Evolutionary conservation across 1,140 invertebrate species (phyloP).

Genomic region (Adelges cooleyi): DNA sequence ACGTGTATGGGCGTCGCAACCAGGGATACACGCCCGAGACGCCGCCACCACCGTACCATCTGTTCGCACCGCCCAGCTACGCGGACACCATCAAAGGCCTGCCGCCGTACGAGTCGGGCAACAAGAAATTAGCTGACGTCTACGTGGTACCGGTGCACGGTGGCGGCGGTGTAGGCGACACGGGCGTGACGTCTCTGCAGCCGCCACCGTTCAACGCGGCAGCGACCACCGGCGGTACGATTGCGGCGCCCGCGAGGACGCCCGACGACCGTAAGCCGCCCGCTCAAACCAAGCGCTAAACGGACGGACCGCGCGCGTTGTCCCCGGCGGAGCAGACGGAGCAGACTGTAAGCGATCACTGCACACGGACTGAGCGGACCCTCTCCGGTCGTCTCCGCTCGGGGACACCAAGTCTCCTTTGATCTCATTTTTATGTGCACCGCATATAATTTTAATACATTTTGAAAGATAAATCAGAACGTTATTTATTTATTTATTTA

Average conservation of each 20-base stretch:
- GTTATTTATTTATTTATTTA: too few relatives aligned
- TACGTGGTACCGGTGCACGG: slow-evolving; percentile 24
- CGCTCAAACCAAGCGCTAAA: neutral
- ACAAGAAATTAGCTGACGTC: slow-evolving; percentile 4
- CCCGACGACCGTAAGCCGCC: neutral
- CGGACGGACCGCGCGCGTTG: neutral
- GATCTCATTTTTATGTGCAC: too few relatives aligned
- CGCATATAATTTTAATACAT: too few relatives aligned
- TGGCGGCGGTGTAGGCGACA: neutral
- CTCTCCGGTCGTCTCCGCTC: too few relatives aligned
- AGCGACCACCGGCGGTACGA: neutral
- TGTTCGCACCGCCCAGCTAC: slow-evolving; percentile 48
- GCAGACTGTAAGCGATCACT: neutral
- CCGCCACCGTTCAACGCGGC: neutral
- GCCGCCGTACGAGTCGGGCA: neutral
- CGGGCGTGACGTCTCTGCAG: neutral
- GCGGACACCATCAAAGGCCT: slow-evolving; percentile 41
- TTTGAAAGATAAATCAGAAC: too few relatives aligned
- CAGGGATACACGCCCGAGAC: slow-evolving; percentile 36
- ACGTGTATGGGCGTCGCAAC: slow-evolving; percentile 5
- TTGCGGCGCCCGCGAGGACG: neutral
- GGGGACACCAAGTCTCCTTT: too few relatives aligned
- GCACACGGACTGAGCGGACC: too few relatives aligned
- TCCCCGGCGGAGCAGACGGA: neutral
- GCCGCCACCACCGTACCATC: slow-evolving; percentile 46